Evolutionary conservation across 2,113 vertebrate species (phyloP), one percentile per base, ranked within the genome.

Genomic region (Bettongia penicillata): DNA sequence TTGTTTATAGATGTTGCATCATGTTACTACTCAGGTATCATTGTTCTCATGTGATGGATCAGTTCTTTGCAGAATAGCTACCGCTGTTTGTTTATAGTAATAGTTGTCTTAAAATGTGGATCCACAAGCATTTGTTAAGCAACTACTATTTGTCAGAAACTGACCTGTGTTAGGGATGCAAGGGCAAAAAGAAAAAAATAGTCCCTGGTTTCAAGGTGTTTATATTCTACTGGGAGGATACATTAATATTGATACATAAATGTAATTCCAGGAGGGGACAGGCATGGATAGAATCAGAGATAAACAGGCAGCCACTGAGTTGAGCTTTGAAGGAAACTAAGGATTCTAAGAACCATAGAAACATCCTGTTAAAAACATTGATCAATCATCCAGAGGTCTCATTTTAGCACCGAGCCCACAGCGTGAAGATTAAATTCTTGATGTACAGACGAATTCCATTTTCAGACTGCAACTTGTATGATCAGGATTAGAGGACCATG

Each of bases 1-100:
- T 93, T 95, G 77, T 77, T 95, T 89, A 91, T 5, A 93, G 61
- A 51, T 89, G 48, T 43, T 77, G 12, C 55, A 91, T 91, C 93
- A 53, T 94, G 0, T 5, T 92, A 95, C 68, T 43, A 68, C 49
- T 24, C 43, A 96, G 89, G 51, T 92, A 94, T 16, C 57, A 90
- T 77, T 28, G 10, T 97, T 96, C 91, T 48, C 43, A 43, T 93
- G 92, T 43, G 89, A 3, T 49, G 89, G 51, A 43, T 57, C 94
- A 84, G 93, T 96, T 96, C n/a, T 68, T 92, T 91, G 52, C 53
- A 57, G 57, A 51, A 77, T 93, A n/a, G 19, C 4, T 1, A 11
- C 2, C 55, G n/a, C 43, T 94, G 31, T 1, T 14, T 47, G 19
- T 7, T 24, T 93, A 55, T 77, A 77, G 4, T 77, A 77, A 84